Percentiles rank a stretch among this genome's conserved stretches.
Conservation (phyloP, 2,113 vertebrate genomes). For the Cyrtonyx montezumae region DNA sequence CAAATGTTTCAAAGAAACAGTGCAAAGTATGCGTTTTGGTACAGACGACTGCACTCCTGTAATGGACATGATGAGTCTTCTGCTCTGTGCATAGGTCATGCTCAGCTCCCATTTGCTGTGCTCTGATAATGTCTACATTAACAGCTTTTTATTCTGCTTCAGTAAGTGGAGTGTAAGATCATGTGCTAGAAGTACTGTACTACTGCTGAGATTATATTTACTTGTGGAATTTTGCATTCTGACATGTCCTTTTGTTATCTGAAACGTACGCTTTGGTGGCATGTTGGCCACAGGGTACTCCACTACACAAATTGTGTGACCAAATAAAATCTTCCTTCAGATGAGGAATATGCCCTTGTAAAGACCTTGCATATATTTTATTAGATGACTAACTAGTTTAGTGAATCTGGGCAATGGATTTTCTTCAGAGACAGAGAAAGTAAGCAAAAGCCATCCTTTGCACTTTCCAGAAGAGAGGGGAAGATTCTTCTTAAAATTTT, state of each 20-base stretch:
- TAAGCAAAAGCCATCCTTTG: background rate
- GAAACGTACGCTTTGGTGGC: background rate
- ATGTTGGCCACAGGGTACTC: background rate
- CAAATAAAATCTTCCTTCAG: background rate
- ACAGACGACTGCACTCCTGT: background rate
- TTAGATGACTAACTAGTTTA: background rate
- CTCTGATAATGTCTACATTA: background rate
- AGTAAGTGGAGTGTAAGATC: background rate
- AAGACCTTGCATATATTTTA: background rate
- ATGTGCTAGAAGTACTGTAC: background rate
- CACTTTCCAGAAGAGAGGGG: background rate
- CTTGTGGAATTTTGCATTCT: conserved; percentile 14
- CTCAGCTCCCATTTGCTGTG: background rate
- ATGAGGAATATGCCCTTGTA: background rate
- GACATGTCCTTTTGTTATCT: background rate
- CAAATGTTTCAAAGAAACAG: background rate
- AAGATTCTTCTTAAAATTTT: background rate
- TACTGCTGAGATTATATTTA: conserved; percentile 5
- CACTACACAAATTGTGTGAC: background rate
- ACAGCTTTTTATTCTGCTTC: background rate
- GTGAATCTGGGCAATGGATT: background rate
- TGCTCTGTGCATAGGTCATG: background rate
- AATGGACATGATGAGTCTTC: background rate
- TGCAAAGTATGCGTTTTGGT: background rate
- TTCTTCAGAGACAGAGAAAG: background rate